Percentiles rank a stretch among this genome's conserved stretches.
Evolutionary conservation across 2,797 vertebrate species (phyloP).

Genomic region (Acestrorhynchus altus): DNA sequence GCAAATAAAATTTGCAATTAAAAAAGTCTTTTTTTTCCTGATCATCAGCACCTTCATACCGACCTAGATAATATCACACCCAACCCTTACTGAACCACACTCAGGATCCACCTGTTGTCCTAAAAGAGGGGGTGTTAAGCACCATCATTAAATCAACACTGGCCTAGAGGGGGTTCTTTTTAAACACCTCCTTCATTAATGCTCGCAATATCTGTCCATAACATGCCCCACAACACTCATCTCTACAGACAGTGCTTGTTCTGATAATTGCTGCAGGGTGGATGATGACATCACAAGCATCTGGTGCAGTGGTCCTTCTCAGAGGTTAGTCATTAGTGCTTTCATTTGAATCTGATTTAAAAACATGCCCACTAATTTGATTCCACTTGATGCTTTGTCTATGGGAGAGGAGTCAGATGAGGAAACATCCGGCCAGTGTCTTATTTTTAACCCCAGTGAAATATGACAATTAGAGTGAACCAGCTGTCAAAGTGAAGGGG

Average conservation of each 20-base stretch:
- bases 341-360: conserved; percentile 77
- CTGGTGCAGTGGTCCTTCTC: conserved; percentile 65
- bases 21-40: no score
- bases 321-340: conserved; percentile 76
- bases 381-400: conserved; percentile 75
- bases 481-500: conserved; percentile 63
- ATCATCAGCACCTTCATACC: not conserved
- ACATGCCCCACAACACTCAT: conserved; percentile 42
- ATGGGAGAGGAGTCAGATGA: conserved; percentile 72
- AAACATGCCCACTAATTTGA: conserved; percentile 77
- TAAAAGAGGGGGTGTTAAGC: conserved; percentile 15
- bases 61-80: not conserved
- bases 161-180: conserved; percentile 34
- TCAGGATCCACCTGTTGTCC: not conserved
- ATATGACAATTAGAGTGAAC: conserved; percentile 70
- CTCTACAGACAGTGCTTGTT: conserved; percentile 55
- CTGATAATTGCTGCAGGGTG: conserved; percentile 38
- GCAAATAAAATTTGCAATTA: no score
- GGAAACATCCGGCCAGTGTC: conserved; percentile 72
- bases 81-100: conserved; percentile 8
- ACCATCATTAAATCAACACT: conserved; percentile 11
- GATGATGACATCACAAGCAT: conserved; percentile 63
- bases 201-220: conserved; percentile 36
- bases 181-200: conserved; percentile 35
- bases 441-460: conserved; percentile 77